A percentile compares a stretch with the other conserved stretches of the same genome.
Conservation (phyloP, 2,888 invertebrate species). For the Euphydryas editha region DNA sequence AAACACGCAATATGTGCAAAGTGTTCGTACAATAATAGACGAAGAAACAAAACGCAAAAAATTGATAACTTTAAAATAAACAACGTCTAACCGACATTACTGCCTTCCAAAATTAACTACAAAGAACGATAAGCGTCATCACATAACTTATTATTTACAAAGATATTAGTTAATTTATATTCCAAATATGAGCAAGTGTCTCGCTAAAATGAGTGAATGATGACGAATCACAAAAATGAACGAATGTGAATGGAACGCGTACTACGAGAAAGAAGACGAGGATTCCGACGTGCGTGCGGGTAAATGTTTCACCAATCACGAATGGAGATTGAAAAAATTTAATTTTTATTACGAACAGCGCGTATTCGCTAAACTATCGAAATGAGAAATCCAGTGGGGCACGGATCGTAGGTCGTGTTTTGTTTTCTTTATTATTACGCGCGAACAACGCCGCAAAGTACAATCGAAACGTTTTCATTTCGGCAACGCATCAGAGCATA, state of each 20-base stretch:
- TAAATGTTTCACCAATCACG: slow-evolving; percentile 12
- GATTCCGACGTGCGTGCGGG: background rate
- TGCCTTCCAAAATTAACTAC: too few species aligned
- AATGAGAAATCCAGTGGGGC: slow-evolving; percentile 30
- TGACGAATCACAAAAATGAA: background rate
- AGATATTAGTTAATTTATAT: too few species aligned
- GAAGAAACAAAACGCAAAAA: background rate
- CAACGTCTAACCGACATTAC: background rate
- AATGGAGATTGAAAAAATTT: slow-evolving; percentile 22
- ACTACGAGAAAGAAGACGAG: background rate
- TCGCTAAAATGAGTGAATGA: too few species aligned
- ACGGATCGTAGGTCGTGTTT: slow-evolving; percentile 31
- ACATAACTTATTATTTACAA: too few species aligned
- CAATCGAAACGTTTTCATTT: slow-evolving; percentile 66
- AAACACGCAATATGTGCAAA: background rate
- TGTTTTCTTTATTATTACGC: slow-evolving; percentile 48
- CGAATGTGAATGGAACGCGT: background rate
- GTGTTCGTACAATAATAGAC: background rate
- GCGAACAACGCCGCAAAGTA: slow-evolving; percentile 53
- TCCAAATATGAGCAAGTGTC: too few species aligned
- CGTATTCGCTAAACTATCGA: slow-evolving; percentile 34
- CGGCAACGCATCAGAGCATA: slow-evolving; percentile 57
- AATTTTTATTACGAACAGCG: slow-evolving; percentile 21
- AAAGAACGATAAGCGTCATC: too few species aligned
- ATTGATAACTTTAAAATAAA: background rate